These are phyloP conservation scores for Teleogryllus occipitalis DNA, from an alignment of 1,140 invertebrate species.

Conservation along the genomic window DNA sequence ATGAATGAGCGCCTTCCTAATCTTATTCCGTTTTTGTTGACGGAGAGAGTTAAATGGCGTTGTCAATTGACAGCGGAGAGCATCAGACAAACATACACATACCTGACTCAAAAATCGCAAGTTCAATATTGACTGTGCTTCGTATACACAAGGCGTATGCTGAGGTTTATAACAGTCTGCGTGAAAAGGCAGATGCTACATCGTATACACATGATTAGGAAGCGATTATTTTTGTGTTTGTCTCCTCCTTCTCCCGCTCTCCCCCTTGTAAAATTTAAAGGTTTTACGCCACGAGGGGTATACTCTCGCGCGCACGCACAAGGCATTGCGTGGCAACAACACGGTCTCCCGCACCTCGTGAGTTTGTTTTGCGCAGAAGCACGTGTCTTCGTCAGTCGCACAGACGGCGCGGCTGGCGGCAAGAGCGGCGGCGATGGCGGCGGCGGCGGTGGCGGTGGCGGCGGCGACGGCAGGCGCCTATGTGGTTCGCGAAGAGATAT, in stretches of 20 bases:
- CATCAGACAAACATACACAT: background rate
- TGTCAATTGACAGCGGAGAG: background rate
- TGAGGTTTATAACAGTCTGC: background rate
- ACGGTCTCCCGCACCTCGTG: background rate
- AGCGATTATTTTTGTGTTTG: background rate
- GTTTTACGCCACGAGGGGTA: background rate
- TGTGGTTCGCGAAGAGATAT: too few relatives aligned
- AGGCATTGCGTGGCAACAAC: background rate
- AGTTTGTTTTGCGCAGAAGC: background rate
- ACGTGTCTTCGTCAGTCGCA: background rate
- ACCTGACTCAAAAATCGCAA: constrained; percentile 4
- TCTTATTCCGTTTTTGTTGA: background rate
- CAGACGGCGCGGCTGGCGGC: too few relatives aligned
- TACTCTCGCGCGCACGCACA: background rate
- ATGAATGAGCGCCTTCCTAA: background rate
- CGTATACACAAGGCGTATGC: background rate
- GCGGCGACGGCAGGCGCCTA: too few relatives aligned
- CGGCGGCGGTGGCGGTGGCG: too few relatives aligned
- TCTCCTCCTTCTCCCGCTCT: background rate
- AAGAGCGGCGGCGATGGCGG: too few relatives aligned
- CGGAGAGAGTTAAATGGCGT: background rate
- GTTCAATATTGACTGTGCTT: background rate
- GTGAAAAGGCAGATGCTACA: background rate
- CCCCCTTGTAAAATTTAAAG: background rate
- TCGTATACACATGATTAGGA: background rate